These are phyloP conservation scores for Mongoloraphidia duomilia DNA, from an alignment of 2,888 invertebrate genomes.

Conservation along the genomic window DNA sequence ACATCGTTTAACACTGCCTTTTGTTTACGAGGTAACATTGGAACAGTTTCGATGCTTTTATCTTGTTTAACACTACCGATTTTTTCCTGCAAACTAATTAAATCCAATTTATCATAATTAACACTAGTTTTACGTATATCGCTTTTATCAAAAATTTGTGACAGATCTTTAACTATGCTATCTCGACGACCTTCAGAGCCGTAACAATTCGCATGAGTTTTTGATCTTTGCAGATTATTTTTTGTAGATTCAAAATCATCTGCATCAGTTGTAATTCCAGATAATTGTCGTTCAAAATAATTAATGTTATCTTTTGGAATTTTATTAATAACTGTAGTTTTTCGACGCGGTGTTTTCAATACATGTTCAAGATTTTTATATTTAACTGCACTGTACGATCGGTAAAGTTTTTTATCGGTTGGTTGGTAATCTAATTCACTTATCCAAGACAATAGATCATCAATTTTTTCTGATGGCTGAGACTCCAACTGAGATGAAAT, in stretches of 20 bases:
- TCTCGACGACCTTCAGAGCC: too few species aligned
- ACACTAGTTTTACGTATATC: too few species aligned
- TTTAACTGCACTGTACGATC: conserved; percentile 26
- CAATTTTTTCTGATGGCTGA: conserved; percentile 24
- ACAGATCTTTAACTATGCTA: too few species aligned
- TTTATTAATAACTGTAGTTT: conserved; percentile 24
- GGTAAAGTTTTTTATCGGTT: conserved; percentile 21
- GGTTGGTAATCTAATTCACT: conserved; percentile 27
- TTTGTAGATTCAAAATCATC: conserved; percentile 13
- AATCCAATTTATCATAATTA: too few species aligned
- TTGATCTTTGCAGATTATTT: too few species aligned
- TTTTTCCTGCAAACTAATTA: too few species aligned
- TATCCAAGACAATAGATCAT: conserved; percentile 29
- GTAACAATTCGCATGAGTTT: too few species aligned
- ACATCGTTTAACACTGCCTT: too few species aligned
- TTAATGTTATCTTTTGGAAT: conserved; percentile 27
- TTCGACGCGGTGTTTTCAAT: conserved; percentile 23
- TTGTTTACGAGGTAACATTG: too few species aligned
- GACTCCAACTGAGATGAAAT: conserved; percentile 10
- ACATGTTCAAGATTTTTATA: conserved; percentile 27
- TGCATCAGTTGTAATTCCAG: conserved; percentile 21
- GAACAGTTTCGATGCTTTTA: too few species aligned
- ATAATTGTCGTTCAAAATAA: conserved; percentile 26
- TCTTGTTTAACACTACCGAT: too few species aligned
- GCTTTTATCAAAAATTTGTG: too few species aligned